A percentile compares a stretch with the other conserved stretches of the same genome.
Conservation (phyloP, 2,797 vertebrate genomes). For the Urocyon cinereoargenteus region DNA sequence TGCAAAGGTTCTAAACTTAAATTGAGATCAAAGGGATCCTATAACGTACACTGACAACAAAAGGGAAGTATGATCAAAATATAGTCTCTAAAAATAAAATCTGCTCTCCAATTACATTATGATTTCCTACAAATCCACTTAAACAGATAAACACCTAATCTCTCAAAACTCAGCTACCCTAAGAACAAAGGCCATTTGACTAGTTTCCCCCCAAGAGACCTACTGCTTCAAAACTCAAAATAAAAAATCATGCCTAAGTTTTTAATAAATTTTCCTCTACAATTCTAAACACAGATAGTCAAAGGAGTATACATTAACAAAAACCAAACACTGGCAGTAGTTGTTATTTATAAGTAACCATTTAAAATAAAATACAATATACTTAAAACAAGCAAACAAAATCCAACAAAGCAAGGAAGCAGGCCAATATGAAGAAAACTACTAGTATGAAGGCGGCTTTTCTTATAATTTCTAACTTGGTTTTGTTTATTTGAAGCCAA, state of each 20-base stretch:
- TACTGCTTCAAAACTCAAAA: conserved; percentile 72
- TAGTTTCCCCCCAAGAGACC: conserved; percentile 46
- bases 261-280: conserved; percentile 61
- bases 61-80: conserved; percentile 66
- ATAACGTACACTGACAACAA: conserved; percentile 64
- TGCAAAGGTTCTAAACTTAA: conserved; percentile 67
- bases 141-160: conserved; percentile 73
- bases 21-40: conserved; percentile 38
- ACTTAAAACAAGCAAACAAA: conserved; percentile 52
- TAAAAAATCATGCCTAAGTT: conserved; percentile 70
- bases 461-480: conserved; percentile 51
- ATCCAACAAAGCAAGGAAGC: conserved; percentile 56
- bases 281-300: background rate
- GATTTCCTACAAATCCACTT: conserved; percentile 74
- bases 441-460: conserved; percentile 23
- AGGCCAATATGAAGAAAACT: conserved; percentile 33
- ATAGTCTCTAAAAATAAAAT: conserved; percentile 71
- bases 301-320: background rate
- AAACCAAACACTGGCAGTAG: background rate
- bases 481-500: conserved; percentile 48
- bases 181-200: conserved; percentile 76
- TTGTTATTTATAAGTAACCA: conserved; percentile 59
- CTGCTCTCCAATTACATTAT: conserved; percentile 65
- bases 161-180: conserved; percentile 60
- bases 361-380: conserved; percentile 30